A percentile compares a stretch with the other conserved stretches of the same genome.
These are phyloP conservation scores for Macrophya annulata DNA, from an alignment of 2,888 invertebrate species.

Conservation along the genomic window DNA sequence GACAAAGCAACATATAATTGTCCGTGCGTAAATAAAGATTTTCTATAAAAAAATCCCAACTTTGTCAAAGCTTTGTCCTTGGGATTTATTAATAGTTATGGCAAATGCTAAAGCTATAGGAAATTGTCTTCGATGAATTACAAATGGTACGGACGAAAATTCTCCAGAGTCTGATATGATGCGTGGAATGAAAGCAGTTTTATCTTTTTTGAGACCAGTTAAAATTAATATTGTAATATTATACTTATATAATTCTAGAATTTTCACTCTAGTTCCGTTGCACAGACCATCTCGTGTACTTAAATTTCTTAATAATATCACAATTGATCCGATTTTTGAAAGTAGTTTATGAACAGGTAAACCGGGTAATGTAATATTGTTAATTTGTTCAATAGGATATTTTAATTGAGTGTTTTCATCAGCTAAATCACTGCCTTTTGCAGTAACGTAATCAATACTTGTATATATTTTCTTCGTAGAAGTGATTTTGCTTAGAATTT, in stretches of 20 bases:
- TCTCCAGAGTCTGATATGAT: conserved; percentile 57
- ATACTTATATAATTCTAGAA: conserved; percentile 56
- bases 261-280: conserved; percentile 60
- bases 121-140: conserved; percentile 33
- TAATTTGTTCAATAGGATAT: conserved; percentile 58
- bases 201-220: conserved; percentile 54
- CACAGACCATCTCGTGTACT: conserved; percentile 59
- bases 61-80: no score
- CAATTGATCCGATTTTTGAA: conserved; percentile 56
- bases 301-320: conserved; percentile 60
- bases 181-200: conserved; percentile 56
- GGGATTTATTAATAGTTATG: no score
- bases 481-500: conserved; percentile 11
- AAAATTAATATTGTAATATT: conserved; percentile 59
- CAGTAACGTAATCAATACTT: conserved; percentile 3
- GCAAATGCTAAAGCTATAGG: no score
- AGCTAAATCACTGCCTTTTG: conserved; percentile 45
- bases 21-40: background rate
- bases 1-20: conserved; percentile 53
- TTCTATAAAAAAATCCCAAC: no score
- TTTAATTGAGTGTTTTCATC: conserved; percentile 40
- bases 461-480: conserved; percentile 19
- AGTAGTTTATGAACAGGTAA: conserved; percentile 56
- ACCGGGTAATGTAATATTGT: conserved; percentile 43
- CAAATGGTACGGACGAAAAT: conserved; percentile 53